Evolutionary conservation across 1,140 invertebrate species (phyloP), one percentile per base, ranked within the genome.

Genomic region (Ladona fulva): DNA sequence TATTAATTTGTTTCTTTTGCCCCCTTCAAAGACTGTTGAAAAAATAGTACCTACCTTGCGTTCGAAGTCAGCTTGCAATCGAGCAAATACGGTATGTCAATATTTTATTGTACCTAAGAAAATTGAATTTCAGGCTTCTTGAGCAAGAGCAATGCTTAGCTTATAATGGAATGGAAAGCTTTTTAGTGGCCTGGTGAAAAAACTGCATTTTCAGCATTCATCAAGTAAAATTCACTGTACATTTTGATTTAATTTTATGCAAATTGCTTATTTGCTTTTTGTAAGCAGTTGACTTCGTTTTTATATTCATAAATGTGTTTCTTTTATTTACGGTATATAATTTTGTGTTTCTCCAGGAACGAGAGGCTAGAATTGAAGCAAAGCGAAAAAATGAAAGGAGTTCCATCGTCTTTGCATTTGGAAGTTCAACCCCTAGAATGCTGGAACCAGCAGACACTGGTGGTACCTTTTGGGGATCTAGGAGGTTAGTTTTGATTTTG

Each of bases 341-440:
- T 74, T 59, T 11, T 76, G 19, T 74, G 25, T 22, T 11, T 25
- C 80, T 83, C 24, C 80, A 85, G 87, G 94, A 95, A 83, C 88
- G 94, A 79, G 93, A 95, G 82, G 92, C 93, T 74, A 89, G 93
- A 80, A 87, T 95, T 80, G 94, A 95, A 85, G 88, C 90, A 44
- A 92, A 91, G 83, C 88, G 87, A 81, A 89, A 88, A 82, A 91
- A 91, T 83, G 91, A 93, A 82, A 87, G 90, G 80, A 90, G 89
- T 85, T 89, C 87, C 59, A 87, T 89, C 80, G 89, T 91, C 24
- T 96, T 95, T 86, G 94, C 94, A 44, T 96, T 96, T 86, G 94
- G 94, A 66, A 95, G 94, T 82, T 95, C 94, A 77, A 95, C 94
- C 75, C 94, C 94, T 77, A 87, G 94, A 78, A 92, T 95, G 87